Percentiles rank a stretch among this genome's conserved stretches.
phyloP scores from a whole-genome alignment of 2,113 vertebrate species.

The Trematomus loennbergii region DNA sequence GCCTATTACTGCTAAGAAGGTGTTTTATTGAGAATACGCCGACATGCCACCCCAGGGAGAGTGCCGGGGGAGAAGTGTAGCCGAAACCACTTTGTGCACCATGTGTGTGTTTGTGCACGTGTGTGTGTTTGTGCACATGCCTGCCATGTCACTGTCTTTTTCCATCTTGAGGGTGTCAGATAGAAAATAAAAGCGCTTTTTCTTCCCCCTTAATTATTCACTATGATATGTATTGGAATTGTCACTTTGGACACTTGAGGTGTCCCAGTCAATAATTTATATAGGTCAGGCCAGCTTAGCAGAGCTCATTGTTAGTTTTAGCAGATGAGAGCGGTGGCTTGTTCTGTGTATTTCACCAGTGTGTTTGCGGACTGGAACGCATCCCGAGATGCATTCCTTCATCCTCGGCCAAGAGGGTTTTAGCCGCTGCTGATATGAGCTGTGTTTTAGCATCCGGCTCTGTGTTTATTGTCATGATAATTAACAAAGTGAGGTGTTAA shows the following conservation, averaged over 20 bases:
- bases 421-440: conserved; percentile 68
- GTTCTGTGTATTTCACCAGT: conserved; percentile 76
- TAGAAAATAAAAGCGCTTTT: conserved; percentile 73
- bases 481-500: conserved; percentile 73
- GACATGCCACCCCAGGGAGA: conserved; percentile 83
- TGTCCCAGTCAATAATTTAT: conserved; percentile 82
- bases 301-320: conserved; percentile 75
- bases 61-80: conserved; percentile 68
- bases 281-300: conserved; percentile 75
- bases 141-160: conserved; percentile 59
- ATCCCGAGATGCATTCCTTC: conserved; percentile 74
- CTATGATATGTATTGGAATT: conserved; percentile 78
- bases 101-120: conserved; percentile 21
- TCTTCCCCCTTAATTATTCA: conserved; percentile 78
- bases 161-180: conserved; percentile 65
- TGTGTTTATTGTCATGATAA: conserved; percentile 75
- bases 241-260: conserved; percentile 83
- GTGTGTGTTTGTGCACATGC: conserved; percentile 31
- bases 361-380: conserved; percentile 74
- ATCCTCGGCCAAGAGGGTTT: conserved; percentile 73
- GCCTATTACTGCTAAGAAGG: conserved; percentile 93
- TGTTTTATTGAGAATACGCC: conserved; percentile 93
- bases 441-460: conserved; percentile 46
- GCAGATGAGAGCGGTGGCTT: conserved; percentile 70
- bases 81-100: conserved; percentile 73